These are phyloP conservation scores for Pararge aegeria DNA, from an alignment of 1,140 invertebrate genomes.

Conservation along the genomic window DNA sequence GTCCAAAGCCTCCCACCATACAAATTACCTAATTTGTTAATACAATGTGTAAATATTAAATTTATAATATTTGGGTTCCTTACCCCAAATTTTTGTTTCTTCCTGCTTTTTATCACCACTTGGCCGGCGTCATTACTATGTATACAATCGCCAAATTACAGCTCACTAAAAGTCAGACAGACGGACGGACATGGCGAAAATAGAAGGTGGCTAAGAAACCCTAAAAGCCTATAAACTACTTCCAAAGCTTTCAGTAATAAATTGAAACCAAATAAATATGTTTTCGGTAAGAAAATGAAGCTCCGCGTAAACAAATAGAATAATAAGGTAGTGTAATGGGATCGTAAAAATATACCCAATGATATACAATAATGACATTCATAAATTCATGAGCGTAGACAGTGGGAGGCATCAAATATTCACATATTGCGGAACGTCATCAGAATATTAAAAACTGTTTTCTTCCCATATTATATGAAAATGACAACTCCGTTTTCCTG, in stretches of 20 bases:
- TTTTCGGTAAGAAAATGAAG: background rate
- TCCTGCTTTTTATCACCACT: no score
- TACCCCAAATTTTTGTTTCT: no score
- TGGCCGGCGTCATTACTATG: no score
- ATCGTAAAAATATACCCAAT: conserved; percentile 34
- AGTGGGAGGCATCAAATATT: conserved; percentile 42
- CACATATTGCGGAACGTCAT: conserved; percentile 31
- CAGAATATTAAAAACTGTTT: conserved; percentile 53
- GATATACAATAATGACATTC: conserved; percentile 50
- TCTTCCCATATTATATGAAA: conserved; percentile 31
- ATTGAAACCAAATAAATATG: background rate
- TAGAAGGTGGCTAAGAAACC: no score
- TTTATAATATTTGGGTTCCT: no score
- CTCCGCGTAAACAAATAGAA: conserved; percentile 18
- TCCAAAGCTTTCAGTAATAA: background rate
- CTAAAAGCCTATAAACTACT: no score
- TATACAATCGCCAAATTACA: no score
- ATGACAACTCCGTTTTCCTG: conserved; percentile 20
- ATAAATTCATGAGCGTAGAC: conserved; percentile 50
- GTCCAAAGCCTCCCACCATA: no score
- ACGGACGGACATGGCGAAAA: no score
- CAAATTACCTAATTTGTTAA: no score
- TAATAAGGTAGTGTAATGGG: conserved; percentile 29
- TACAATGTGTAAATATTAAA: no score
- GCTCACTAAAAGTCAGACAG: no score